These are phyloP conservation scores for Semicossyphus pulcher DNA, from an alignment of 2,113 vertebrate genomes.

Conservation along the genomic window DNA sequence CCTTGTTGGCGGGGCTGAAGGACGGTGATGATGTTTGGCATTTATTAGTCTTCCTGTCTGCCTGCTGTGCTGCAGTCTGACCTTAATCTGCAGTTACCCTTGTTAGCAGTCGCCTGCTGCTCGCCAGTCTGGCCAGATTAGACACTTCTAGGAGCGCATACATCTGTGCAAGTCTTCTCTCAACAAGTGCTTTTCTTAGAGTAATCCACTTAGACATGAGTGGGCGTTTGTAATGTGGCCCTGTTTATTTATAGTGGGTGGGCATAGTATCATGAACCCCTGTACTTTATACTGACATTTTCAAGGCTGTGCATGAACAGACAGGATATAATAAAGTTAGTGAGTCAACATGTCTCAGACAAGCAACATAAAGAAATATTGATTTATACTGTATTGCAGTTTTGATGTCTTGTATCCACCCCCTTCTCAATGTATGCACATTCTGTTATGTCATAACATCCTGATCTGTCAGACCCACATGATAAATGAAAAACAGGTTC, in stretches of 20 bases:
- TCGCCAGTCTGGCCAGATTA: conserved; percentile 75
- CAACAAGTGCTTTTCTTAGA: conserved; percentile 55
- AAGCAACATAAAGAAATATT: background rate
- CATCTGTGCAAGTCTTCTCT: conserved; percentile 59
- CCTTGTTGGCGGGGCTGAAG: conserved; percentile 21
- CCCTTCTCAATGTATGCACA: background rate
- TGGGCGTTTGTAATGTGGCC: conserved; percentile 20
- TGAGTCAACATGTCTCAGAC: background rate
- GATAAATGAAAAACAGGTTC: background rate
- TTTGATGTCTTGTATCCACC: background rate
- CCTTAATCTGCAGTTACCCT: conserved; percentile 81
- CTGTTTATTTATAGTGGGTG: conserved; percentile 24
- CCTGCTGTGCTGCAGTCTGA: conserved; percentile 55
- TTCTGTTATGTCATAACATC: background rate
- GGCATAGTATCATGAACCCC: conserved; percentile 15
- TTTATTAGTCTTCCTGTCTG: conserved; percentile 46
- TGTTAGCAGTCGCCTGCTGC: conserved; percentile 72
- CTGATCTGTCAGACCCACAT: background rate
- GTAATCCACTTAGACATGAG: conserved; percentile 71
- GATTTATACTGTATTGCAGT: background rate
- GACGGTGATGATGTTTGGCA: conserved; percentile 46
- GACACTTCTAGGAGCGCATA: conserved; percentile 54
- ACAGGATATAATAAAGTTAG: background rate
- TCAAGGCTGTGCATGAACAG: background rate
- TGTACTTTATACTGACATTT: background rate